These are phyloP conservation scores for Pseudonaja textilis DNA, from an alignment of 2,113 vertebrate genomes.

Conservation along the genomic window DNA sequence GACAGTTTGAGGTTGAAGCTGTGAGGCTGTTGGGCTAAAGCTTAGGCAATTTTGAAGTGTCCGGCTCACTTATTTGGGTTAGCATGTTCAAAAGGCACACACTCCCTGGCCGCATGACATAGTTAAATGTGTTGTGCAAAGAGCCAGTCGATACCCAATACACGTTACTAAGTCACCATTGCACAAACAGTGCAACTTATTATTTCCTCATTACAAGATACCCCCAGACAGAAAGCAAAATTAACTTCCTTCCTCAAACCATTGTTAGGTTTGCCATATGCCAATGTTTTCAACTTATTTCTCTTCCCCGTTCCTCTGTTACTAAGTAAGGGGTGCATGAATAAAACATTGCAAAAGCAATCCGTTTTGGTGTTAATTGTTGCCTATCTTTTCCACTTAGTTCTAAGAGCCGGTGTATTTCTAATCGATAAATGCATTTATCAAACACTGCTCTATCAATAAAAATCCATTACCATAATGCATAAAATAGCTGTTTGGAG, in stretches of 20 bases:
- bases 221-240: neutral
- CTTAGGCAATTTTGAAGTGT: neutral
- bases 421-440: neutral
- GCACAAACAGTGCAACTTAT: too few species aligned
- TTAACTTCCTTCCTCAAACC: neutral
- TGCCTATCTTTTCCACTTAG: neutral
- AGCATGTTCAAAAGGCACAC: neutral
- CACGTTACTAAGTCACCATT: neutral
- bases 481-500: neutral
- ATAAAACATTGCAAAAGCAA: neutral
- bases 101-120: neutral
- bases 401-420: neutral
- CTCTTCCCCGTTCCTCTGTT: neutral
- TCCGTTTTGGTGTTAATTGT: neutral
- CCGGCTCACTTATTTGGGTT: neutral
- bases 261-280: neutral
- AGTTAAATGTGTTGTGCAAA: neutral
- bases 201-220: neutral
- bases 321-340: neutral
- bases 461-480: neutral
- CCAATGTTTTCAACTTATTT: neutral
- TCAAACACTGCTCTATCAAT: neutral
- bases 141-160: neutral
- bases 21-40: neutral
- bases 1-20: too few species aligned